Evolutionary conservation across 2,888 invertebrate genomes (phyloP), one percentile per base, ranked within the genome.

Genomic region (Cryptus viduatorius): DNA sequence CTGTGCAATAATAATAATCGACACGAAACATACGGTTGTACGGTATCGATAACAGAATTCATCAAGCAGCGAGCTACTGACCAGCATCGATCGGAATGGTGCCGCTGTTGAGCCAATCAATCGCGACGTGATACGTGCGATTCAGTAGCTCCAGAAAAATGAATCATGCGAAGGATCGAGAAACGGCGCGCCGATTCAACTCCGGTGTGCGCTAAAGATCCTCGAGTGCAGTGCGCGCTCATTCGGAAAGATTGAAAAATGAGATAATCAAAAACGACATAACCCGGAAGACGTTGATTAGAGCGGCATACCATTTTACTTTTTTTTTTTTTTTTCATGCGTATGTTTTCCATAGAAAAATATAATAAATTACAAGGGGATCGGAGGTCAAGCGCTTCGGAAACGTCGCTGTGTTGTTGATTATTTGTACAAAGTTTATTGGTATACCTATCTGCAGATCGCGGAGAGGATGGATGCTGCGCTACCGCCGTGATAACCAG

Each of bases 261-360:
- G 53, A n/a, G 84, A 85, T 85, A 85, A 79, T 82, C 79, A 14
- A 29, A 19, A 50, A 64, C 68, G 82, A 82, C 79, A 72, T 56
- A 79, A 82, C 79, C 76, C 82, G 84, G 82, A 85, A 85, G 82
- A 82, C 67, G 79, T 76, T 85, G 82, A 85, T 85, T 77, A 85
- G 79, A 81, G 71, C 75, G 24, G 69, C 64, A 77, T 71, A 71
- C 64, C 46, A 80, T 83, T 76, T 69, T 48, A 75, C 50, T 24
- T 3, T 69, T 73, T 78, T 46, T 42, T 44, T 71, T 44, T 37
- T 50, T 56, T 1, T 53, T 16, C 24, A 37, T 67, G 3, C 67
- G 29, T 12, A n/a, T 19, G 19, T 79, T 37, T 10, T 10, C 61
- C 19, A 29, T 19, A 31, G 46, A 75, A 50, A 77, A 77, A 73